phyloP scores from a whole-genome alignment of 2,797 vertebrate species.

The Leucoraja ocellata region DNA sequence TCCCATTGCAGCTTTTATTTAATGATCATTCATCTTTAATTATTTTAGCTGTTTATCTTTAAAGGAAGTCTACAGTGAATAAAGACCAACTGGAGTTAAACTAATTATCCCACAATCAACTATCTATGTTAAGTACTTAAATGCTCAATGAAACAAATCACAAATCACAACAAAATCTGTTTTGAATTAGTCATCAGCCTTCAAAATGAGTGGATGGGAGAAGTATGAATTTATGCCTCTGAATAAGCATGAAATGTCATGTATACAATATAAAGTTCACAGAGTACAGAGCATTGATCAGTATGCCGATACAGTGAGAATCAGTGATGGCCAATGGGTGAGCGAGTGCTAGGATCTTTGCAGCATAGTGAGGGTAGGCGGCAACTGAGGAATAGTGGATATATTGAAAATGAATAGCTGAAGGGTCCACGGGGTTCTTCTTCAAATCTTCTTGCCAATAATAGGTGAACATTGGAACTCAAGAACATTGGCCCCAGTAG shows the following conservation, averaged over 20 bases:
- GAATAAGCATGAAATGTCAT: not conserved
- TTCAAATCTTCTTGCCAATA: not conserved
- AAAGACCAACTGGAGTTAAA: not conserved
- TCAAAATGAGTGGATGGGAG: not conserved
- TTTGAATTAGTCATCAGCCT: not conserved
- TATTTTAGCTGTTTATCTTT: not conserved
- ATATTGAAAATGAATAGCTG: not conserved
- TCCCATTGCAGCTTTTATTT: not conserved
- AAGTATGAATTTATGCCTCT: not conserved
- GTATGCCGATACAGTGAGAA: no score
- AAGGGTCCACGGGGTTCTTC: no score
- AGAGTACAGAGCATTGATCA: not conserved
- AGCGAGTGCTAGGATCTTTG: not conserved
- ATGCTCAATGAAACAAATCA: not conserved
- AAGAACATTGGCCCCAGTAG: no score
- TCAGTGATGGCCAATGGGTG: not conserved
- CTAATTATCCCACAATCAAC: not conserved
- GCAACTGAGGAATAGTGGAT: not conserved
- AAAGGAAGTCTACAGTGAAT: not conserved
- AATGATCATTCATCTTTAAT: not conserved
- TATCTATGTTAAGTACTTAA: not conserved
- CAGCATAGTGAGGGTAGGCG: not conserved
- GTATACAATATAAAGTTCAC: not conserved
- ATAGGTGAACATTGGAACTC: not conserved
- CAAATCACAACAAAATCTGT: no score